Evolutionary conservation across 1,140 invertebrate genomes (phyloP).

Genomic region (Campodea augens): DNA sequence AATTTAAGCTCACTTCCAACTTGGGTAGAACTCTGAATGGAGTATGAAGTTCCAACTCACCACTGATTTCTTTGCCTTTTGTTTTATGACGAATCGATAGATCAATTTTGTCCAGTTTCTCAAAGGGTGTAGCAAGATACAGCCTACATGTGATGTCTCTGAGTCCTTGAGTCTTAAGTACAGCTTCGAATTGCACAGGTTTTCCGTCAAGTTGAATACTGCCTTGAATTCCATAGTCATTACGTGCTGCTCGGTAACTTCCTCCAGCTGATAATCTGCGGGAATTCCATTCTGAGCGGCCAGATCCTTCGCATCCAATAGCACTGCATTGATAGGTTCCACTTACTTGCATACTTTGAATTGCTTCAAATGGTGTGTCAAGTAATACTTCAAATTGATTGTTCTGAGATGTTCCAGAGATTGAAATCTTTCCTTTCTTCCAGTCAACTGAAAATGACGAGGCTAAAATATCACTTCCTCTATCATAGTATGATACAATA

Average conservation of each 20-base stretch:
- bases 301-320: not conserved
- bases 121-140: conserved; percentile 16
- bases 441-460: not conserved
- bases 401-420: not conserved
- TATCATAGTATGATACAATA: not conserved
- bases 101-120: conserved; percentile 12
- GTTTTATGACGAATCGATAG: conserved; percentile 4
- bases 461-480: not conserved
- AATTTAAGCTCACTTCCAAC: conserved; percentile 7
- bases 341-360: conserved; percentile 1
- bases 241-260: not conserved
- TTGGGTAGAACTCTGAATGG: conserved; percentile 15
- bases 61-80: not conserved
- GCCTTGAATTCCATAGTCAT: conserved; percentile 5
- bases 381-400: conserved; percentile 2
- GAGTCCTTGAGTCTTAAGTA: conserved; percentile 1
- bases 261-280: not conserved
- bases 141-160: conserved; percentile 4
- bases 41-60: conserved; percentile 13
- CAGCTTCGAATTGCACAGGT: not conserved
- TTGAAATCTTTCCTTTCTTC: not conserved
- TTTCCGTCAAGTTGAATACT: conserved; percentile 4
- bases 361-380: conserved; percentile 3
- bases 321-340: conserved; percentile 1
- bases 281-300: not conserved